These are phyloP conservation scores for Chloromyia formosa DNA, from an alignment of 2,888 invertebrate species.

Conservation along the genomic window DNA sequence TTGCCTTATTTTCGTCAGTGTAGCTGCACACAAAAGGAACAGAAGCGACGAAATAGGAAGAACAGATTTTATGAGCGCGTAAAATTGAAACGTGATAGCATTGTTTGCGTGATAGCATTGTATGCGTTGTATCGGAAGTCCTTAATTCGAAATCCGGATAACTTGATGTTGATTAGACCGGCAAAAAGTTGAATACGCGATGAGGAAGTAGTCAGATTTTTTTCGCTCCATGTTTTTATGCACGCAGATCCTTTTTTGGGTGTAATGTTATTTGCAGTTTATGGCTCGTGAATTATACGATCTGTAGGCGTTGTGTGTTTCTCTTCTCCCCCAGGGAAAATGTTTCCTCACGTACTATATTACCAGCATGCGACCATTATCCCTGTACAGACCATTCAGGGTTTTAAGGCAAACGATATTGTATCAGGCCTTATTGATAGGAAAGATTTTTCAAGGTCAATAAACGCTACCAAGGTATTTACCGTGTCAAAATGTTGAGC, in stretches of 20 bases:
- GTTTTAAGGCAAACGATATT: neutral
- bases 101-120: neutral
- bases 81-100: constrained; percentile 41
- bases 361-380: no score
- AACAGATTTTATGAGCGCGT: constrained; percentile 37
- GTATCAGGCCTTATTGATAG: constrained; percentile 23
- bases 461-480: constrained; percentile 15
- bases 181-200: neutral
- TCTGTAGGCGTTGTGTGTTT: neutral
- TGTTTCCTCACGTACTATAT: neutral
- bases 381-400: no score
- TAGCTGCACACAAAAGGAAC: neutral
- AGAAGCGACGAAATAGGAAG: neutral
- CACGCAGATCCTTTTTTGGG: constrained; percentile 8
- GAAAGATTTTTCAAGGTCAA: constrained; percentile 30
- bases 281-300: constrained; percentile 34
- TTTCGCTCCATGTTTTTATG: neutral
- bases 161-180: constrained; percentile 28
- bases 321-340: neutral
- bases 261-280: constrained; percentile 38
- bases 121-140: constrained; percentile 34
- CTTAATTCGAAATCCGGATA: constrained; percentile 36
- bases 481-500: constrained; percentile 16
- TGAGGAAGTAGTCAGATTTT: constrained; percentile 3
- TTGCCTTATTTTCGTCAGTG: neutral